Base-by-base conservation (phyloP, 2,888 invertebrate species). In the Pimpla rufipes region DNA sequence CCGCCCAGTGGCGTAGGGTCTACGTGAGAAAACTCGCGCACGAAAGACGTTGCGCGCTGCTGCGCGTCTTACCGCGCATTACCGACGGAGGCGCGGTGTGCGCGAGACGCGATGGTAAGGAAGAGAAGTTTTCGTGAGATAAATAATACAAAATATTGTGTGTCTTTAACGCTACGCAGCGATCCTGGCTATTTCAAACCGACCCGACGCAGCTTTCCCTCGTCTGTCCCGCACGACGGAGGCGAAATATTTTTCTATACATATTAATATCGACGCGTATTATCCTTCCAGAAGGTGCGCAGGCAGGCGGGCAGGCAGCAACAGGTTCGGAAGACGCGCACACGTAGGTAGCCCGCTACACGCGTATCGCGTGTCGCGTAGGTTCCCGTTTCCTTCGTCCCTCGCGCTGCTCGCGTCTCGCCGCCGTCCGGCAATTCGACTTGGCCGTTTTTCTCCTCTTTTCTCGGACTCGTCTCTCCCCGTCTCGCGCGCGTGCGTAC, bases 351-450 rank as follows among this genome's bases (percentile, higher is more conserved):
- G n/a, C n/a, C n/a, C n/a, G n/a, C n/a, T n/a, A n/a, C n/a, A 70
- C 74, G 70, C 74, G 82, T 79, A 82, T 79, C 82, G 82, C 82
- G 82, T 82, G 82, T 74, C 81, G 62, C 66, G 37, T 68, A 64
- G 74, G 68, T 75, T 82, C 79, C 82, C 74, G 68, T 68, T 82
- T 82, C 57, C 78, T 70, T 66, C 68, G 74, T 18, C 59, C 77
- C 16, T 68, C 78, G 37, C 68, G 74, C 50, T 55, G 21, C 50
- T 57, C 2, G 10, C 8, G 5, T 21, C 47, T 40, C 18, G 23
- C 35, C 57, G 29, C 35, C 21, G 18, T 29, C 35, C 21, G 23
- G 77, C 73, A 78, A 74, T 74, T 73, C 42, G 67, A 59, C 70
- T 68, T 50, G 37, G 16, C 64, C 23, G 37, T 64, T 57, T 52